Conservation (phyloP, 92 coral and sea anemone species). For the Parazoanthus darwini region DNA sequence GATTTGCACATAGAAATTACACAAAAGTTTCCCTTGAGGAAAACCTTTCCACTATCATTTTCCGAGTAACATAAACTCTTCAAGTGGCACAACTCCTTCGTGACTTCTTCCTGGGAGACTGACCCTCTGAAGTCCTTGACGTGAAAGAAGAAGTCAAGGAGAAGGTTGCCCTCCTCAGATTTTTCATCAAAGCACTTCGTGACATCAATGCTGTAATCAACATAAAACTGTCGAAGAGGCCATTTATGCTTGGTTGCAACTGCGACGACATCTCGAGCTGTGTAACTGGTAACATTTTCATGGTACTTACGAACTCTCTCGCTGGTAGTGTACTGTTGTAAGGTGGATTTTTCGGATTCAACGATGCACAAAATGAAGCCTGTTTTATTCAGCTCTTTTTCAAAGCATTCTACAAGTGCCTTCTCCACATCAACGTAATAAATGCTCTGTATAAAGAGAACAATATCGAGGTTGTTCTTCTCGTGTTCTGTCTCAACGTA, state of each 20-base stretch:
- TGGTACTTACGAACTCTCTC: background rate
- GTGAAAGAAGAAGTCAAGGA: conserved; percentile 44
- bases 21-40: conserved; percentile 28
- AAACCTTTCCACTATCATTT: background rate
- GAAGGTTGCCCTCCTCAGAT: background rate
- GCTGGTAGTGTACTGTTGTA: background rate
- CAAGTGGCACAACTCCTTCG: conserved; percentile 7
- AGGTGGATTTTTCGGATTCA: background rate
- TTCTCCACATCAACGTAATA: conserved; percentile 8
- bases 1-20: conserved; percentile 25
- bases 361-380: conserved; percentile 7
- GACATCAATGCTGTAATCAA: conserved; percentile 1
- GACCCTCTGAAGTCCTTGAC: conserved; percentile 17
- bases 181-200: too few relatives aligned
- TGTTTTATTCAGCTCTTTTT: conserved; percentile 2
- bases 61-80: background rate
- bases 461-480: too few relatives aligned
- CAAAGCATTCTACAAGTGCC: background rate
- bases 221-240: background rate
- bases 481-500: too few relatives aligned
- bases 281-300: background rate
- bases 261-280: background rate
- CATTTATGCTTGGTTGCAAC: too few relatives aligned
- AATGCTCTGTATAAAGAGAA: too few relatives aligned
- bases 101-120: background rate